Conservation (phyloP, 1,140 invertebrate genomes). For the Panagrolaimus sp. region DNA sequence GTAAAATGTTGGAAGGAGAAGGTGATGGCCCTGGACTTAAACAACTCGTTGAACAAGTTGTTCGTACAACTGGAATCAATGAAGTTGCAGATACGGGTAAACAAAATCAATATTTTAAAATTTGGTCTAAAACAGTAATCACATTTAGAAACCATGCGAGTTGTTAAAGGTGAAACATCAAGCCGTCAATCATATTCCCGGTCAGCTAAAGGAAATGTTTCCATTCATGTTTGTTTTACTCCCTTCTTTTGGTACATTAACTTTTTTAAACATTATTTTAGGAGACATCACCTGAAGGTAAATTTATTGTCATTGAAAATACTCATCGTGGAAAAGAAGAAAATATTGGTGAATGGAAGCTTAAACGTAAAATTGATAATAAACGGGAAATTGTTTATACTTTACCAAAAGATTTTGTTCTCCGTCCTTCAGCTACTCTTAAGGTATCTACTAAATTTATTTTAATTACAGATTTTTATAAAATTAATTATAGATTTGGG, state of each 20-base stretch:
- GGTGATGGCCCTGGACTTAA: constrained; percentile 57
- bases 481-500: constrained; percentile 28
- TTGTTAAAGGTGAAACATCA: constrained; percentile 62
- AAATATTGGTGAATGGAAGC: constrained; percentile 32
- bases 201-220: constrained; percentile 28
- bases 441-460: constrained; percentile 9
- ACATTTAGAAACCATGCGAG: constrained; percentile 55
- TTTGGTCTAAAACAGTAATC: constrained; percentile 2
- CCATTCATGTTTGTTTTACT: constrained; percentile 15
- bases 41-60: constrained; percentile 56
- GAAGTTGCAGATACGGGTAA: constrained; percentile 47
- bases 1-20: constrained; percentile 58
- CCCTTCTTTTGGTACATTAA: background rate
- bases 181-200: constrained; percentile 62
- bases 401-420: constrained; percentile 30
- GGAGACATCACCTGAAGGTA: constrained; percentile 23
- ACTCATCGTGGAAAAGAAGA: constrained; percentile 32
- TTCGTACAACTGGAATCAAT: constrained; percentile 54
- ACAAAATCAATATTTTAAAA: background rate
- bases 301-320: constrained; percentile 25
- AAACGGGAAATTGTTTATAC: constrained; percentile 25
- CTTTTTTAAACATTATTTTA: background rate
- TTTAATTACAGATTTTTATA: background rate
- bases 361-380: constrained; percentile 19
- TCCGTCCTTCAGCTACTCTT: constrained; percentile 19